Percentiles rank a stretch among this genome's conserved stretches.
phyloP scores from a whole-genome alignment of 2,113 vertebrate genomes.

The Hipposideros armiger region DNA sequence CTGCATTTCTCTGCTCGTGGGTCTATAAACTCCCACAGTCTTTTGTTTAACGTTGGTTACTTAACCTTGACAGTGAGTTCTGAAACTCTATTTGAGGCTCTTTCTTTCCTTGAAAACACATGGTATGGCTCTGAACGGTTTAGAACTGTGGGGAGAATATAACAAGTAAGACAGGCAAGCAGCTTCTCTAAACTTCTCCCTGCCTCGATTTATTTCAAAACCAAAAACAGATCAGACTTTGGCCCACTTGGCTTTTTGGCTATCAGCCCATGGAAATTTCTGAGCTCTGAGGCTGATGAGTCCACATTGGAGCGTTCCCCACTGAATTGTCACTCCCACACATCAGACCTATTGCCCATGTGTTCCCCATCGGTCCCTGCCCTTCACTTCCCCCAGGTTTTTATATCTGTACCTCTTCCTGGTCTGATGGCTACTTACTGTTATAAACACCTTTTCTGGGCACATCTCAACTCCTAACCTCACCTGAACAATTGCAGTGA shows the following conservation, averaged over 20 bases:
- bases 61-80: not conserved
- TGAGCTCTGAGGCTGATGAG: not conserved
- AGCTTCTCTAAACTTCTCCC: not conserved
- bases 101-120: not conserved
- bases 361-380: not conserved
- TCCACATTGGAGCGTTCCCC: not conserved
- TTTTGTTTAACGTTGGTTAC: not conserved
- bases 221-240: not conserved
- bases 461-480: not conserved
- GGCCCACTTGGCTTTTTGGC: not conserved
- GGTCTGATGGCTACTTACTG: not conserved
- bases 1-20: not conserved
- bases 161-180: not conserved
- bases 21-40: not conserved
- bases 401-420: not conserved
- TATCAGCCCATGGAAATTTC: not conserved
- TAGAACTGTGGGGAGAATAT: not conserved
- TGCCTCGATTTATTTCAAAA: not conserved
- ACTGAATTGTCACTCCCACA: not conserved
- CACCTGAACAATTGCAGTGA: not conserved
- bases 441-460: not conserved
- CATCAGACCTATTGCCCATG: not conserved
- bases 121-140: not conserved
- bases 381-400: not conserved
- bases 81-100: not conserved